Conservation (phyloP, 2,113 vertebrate genomes). For the Lamprotornis superbus region DNA sequence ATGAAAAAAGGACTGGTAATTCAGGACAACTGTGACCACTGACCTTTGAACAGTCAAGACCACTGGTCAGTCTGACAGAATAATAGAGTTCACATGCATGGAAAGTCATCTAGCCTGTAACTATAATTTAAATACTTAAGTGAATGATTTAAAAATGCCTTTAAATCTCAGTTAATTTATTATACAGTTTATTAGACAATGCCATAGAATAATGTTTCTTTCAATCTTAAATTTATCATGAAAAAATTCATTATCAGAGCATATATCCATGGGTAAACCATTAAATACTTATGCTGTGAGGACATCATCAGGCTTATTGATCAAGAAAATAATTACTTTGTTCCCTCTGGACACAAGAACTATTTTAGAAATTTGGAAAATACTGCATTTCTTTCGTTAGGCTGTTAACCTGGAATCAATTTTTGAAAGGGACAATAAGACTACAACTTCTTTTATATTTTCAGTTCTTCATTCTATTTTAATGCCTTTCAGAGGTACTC, state of each 20-base stretch:
- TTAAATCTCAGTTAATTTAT: constrained; percentile 70
- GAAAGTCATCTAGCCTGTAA: constrained; percentile 69
- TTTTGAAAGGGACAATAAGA: constrained; percentile 10
- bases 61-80: constrained; percentile 82
- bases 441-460: not conserved
- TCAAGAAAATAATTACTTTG: not conserved
- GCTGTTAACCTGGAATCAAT: not conserved
- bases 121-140: constrained; percentile 65
- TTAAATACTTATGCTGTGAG: not conserved
- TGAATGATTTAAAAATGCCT: constrained; percentile 55
- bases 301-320: not conserved
- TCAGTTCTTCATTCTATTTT: not conserved
- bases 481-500: not conserved
- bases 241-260: not conserved
- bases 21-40: constrained; percentile 97
- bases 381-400: not conserved
- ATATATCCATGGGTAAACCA: not conserved
- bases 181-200: constrained; percentile 60
- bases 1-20: constrained; percentile 87
- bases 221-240: constrained; percentile 19
- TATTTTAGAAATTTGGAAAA: not conserved
- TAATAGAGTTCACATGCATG: constrained; percentile 89
- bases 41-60: constrained; percentile 84
- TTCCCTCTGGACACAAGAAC: not conserved
- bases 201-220: constrained; percentile 26